Evolutionary conservation across 2,888 invertebrate species (phyloP).

Genomic region (Bellardia pandia): DNA sequence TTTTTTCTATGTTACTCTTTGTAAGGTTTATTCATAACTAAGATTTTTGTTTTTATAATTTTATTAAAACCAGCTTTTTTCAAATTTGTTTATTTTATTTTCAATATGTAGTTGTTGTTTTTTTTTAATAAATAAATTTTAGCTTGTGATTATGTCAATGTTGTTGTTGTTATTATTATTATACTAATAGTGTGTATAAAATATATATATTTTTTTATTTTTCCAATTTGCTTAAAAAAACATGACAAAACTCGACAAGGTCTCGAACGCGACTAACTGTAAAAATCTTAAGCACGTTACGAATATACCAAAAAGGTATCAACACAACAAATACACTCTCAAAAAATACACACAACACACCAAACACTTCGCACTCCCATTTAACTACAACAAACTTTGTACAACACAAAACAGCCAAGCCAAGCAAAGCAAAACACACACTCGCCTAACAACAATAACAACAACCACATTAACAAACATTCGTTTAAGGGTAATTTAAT

Average conservation of each 20-base stretch:
- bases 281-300: constrained; percentile 83
- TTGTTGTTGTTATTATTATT: constrained; percentile 61
- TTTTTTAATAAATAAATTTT: neutral
- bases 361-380: neutral
- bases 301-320: constrained; percentile 82
- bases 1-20: constrained; percentile 31
- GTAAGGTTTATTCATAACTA: constrained; percentile 60
- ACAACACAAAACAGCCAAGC: too few relatives aligned
- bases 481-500: constrained; percentile 55
- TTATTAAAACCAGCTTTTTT: constrained; percentile 73
- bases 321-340: constrained; percentile 54
- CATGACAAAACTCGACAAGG: constrained; percentile 85
- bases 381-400: too few relatives aligned
- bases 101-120: constrained; percentile 17
- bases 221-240: constrained; percentile 75
- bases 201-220: constrained; percentile 42
- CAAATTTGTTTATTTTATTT: constrained; percentile 67
- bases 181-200: constrained; percentile 66
- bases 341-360: constrained; percentile 42
- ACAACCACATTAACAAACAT: too few relatives aligned
- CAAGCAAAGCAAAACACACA: too few relatives aligned
- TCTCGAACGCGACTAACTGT: constrained; percentile 85
- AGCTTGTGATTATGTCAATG: constrained; percentile 65
- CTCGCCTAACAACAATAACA: too few relatives aligned
- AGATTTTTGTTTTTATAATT: constrained; percentile 50